Evolutionary conservation across 2,888 invertebrate genomes (phyloP), one percentile per base, ranked within the genome.

Genomic region (Clitarchus hookeri): DNA sequence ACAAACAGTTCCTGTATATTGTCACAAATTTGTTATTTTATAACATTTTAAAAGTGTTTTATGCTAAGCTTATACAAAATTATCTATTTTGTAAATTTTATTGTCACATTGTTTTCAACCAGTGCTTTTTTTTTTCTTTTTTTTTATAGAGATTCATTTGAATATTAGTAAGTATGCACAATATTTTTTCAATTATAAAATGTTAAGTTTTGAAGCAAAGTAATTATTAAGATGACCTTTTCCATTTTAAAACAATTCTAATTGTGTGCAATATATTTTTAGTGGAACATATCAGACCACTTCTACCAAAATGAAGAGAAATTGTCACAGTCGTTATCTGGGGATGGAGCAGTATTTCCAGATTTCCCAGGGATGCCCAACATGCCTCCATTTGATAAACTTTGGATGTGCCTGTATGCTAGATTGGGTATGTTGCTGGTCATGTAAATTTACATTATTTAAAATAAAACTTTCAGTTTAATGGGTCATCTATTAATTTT

Each of bases 271-370:
- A 65, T 36, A 77, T 84, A 11, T 78, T 93, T 94, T 54, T 93
- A 98, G 98, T 99, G 99, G 99, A 99, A 99, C 91, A 98, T 99
- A 90, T 98, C 98, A 0, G 99, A 99, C 92, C 98, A 98, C 91
- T 96, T 99, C 90, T 98, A 96, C 93, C 98, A 98, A 94, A 98
- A 98, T 91, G 96, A 97, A 90, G 96, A 97, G 89, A 96, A 96
- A 91, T 92, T 97, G 83, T 95, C 95, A 89, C 94, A 94, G 86
- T 95, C 96, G 27, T 92, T 97, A 87, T 94, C 95, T 53, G 95
- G 94, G 89, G 97, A 97, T 90, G 90, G 91, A 13, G 92, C 93
- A 13, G 95, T 96, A 54, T 94, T 96, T 89, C 97, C 97, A 1
- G 97, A 97, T 90, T 96, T 96, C 91, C 97, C 97, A 25, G 95